These are phyloP conservation scores for Zelleria hepariella DNA, from an alignment of 2,888 invertebrate genomes.

Conservation along the genomic window DNA sequence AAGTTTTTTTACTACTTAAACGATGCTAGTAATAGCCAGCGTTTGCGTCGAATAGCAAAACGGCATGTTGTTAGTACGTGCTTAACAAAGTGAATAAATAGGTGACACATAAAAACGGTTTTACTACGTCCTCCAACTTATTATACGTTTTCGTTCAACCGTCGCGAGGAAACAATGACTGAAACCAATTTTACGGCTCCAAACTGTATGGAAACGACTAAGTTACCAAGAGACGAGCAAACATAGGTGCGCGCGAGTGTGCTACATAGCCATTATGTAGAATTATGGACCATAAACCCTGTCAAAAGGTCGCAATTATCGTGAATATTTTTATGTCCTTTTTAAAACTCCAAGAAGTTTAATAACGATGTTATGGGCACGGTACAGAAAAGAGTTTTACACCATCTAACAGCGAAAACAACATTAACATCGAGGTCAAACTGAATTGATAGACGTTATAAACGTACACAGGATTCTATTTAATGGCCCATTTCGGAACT, in stretches of 20 bases:
- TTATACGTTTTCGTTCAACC: constrained; percentile 14
- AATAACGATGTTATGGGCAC: neutral
- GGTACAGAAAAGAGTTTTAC: neutral
- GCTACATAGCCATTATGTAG: constrained; percentile 5
- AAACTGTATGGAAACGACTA: constrained; percentile 11
- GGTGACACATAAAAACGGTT: constrained; percentile 14
- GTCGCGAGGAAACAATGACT: constrained; percentile 17
- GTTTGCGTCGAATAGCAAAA: neutral
- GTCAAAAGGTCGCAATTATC: constrained; percentile 12
- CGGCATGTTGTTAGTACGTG: constrained; percentile 6
- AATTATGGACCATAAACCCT: constrained; percentile 10
- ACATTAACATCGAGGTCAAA: neutral
- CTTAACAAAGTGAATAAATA: constrained; percentile 19
- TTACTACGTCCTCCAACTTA: constrained; percentile 15
- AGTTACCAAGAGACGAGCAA: constrained; percentile 14
- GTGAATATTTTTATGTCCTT: constrained; percentile 13
- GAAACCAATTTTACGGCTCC: constrained; percentile 15
- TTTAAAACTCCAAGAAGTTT: constrained; percentile 5
- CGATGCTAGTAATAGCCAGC: neutral
- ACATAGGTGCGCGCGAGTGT: constrained; percentile 4
- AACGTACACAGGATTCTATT: constrained; percentile 1
- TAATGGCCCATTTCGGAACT: neutral
- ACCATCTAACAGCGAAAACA: constrained; percentile 1
- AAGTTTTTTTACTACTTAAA: neutral
- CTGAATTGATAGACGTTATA: constrained; percentile 4